Percentiles rank a stretch among this genome's conserved stretches.
These are phyloP conservation scores for Rhopilema esculentum DNA, from an alignment of 30 jellyfish, hydroid and myxozoan species.

Conservation along the genomic window DNA sequence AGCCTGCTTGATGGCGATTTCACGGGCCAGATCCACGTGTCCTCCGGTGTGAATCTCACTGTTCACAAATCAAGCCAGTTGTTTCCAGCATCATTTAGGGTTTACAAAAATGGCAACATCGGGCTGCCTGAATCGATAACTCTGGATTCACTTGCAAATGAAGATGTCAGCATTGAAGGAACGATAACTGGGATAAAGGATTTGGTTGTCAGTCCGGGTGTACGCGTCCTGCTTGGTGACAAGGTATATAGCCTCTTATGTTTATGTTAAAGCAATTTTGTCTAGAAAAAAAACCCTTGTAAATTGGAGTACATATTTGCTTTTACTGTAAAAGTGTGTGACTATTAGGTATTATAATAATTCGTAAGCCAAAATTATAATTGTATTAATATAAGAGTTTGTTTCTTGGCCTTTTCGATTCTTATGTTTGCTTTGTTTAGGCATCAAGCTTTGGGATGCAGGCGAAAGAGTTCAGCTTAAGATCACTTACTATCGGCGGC, in stretches of 20 bases:
- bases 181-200: conserved; percentile 56
- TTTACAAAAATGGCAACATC: conserved; percentile 55
- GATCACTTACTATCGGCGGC: conserved; percentile 49
- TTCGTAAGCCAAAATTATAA: too few species aligned
- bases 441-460: conserved; percentile 56
- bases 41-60: conserved; percentile 29
- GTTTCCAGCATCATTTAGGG: conserved; percentile 75
- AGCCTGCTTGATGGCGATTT: conserved; percentile 51
- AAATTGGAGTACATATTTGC: too few species aligned
- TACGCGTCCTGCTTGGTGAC: conserved; percentile 49
- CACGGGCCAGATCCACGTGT: conserved; percentile 60
- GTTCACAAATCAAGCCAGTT: conserved; percentile 23
- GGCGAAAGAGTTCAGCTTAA: conserved; percentile 35
- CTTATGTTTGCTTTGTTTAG: not conserved
- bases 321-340: too few species aligned
- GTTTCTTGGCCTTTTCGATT: too few species aligned
- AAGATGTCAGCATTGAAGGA: conserved; percentile 67
- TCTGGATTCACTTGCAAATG: conserved; percentile 61
- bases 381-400: too few species aligned
- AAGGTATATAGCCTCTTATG: too few species aligned
- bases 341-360: too few species aligned
- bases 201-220: conserved; percentile 64
- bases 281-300: too few species aligned
- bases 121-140: conserved; percentile 60
- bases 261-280: too few species aligned